Evolutionary conservation across 2,888 invertebrate genomes (phyloP), one percentile per base, ranked within the genome.

Genomic region (Agonopterix heracliana): DNA sequence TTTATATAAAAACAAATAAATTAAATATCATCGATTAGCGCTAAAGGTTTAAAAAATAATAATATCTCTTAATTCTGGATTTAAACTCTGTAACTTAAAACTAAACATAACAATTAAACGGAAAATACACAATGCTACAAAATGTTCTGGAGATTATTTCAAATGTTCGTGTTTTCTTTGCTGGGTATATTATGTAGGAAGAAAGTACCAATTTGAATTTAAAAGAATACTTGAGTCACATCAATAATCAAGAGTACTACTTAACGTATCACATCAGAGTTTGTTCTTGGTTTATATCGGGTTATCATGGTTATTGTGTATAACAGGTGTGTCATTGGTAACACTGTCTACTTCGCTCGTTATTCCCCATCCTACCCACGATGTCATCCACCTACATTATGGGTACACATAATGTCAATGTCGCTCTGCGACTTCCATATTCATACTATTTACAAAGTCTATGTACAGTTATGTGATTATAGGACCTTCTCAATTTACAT

Each of bases 61-160:
- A 84, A 86, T 86, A 86, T 85, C 83, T 80, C 64, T 77, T 77
- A 65, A 80, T 83, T 84, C 80, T 83, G 83, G 82, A 73, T 73
- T 78, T 78, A 84, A 81, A 81, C 77, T 82, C 80, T 84, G 74
- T 68, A 72, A 73, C 76, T 74, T 78, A 82, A 54, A 81, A 84
- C 71, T 83, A 82, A 76, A 71, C 71, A 77, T 79, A 84, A 86
- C 81, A 81, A 81, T 67, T 80, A 81, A 81, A 68, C 64, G 66
- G 50, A 61, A 63, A 65, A 59, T 65, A 66, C 54, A 55, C 51
- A 72, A 72, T 73, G 71, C 67, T 77, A 73, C 63, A 67, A 67
- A 69, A 26, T 26, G 26, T 5, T 26, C 12, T 38, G 59, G 60
- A 66, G 64, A 72, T 52, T 49, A 40, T 47, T 45, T 73, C 12